Base-by-base conservation (phyloP, 2,113 vertebrate genomes). In the Daubentonia madagascariensis region DNA sequence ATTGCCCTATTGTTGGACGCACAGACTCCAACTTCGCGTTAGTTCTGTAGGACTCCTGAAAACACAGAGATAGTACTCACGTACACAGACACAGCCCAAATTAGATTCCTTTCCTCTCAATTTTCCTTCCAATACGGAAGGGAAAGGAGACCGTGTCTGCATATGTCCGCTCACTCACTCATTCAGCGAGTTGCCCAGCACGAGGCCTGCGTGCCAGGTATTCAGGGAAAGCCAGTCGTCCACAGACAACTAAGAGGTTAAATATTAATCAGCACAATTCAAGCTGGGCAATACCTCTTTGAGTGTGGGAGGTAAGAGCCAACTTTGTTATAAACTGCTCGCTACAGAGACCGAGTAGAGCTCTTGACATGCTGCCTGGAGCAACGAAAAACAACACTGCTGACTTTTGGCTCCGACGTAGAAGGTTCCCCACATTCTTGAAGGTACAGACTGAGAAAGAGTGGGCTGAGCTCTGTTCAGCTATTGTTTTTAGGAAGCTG, bases 341-440 rank as follows among this genome's bases (percentile, higher is more conserved):
- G 5, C 11, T 3, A 16, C 32, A 20, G 80, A 68, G 40, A 11
- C 68, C 43, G 85, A 45, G 25, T 30, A 17, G 40, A 54, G 5
- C 11, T 48, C 28, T 40, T 35, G 18, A 12, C 8, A 1, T 0
- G 30, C 57, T 32, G 50, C 57, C 78, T 52, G 35, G 75, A 50
- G 25, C 43, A 61, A 0, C 30, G 3, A 20, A 23, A 12, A 13
- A 35, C 2, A 18, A 7, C 0, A 23, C 25, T 10, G 22, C 3
- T 12, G 37, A 43, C 50, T 6, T 32, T 37, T 32, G 32, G 40
- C 40, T 50, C 13, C 1, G 3, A 11, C 5, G 7, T 4, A 83
- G 48, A 23, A 3, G 25, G 7, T 12, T 32, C 8, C 57, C 35
- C 32, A 14, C 10, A 28, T 75, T 17, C n/a, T 65, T 20, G 8